A percentile compares a stretch with the other conserved stretches of the same genome.
Conservation (phyloP, 2,797 vertebrate species). For the Spondyliosoma cantharus region DNA sequence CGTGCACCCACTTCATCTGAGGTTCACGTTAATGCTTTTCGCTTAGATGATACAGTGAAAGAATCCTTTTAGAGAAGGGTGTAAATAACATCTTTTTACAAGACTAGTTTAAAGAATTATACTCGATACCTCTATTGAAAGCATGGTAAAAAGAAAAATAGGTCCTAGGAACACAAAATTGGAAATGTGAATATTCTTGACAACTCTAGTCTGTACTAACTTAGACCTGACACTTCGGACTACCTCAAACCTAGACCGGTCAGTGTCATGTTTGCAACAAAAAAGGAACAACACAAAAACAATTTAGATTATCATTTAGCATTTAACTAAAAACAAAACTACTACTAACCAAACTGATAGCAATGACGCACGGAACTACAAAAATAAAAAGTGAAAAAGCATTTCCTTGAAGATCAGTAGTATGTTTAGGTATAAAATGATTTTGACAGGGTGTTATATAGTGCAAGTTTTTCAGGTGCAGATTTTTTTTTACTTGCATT, state of each 20-base stretch:
- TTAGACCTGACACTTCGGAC: not conserved
- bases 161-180: no score
- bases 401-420: not conserved
- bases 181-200: no score
- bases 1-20: no score
- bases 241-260: not conserved
- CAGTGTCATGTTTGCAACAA: not conserved
- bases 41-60: no score
- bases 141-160: no score
- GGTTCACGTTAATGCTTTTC: no score
- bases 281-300: not conserved
- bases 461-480: conserved; percentile 11
- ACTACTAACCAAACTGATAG: not conserved
- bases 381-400: not conserved
- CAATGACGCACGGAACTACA: not conserved
- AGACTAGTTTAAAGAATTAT: no score
- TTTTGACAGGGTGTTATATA: not conserved
- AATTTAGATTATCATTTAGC: not conserved
- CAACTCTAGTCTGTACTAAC: not conserved
- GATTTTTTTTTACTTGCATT: conserved; percentile 43
- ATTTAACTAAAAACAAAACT: not conserved
- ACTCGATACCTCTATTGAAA: no score
- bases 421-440: not conserved
- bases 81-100: no score
- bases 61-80: no score